Base-by-base conservation (phyloP, 2,113 vertebrate species). In the Nesoenas mayeri region DNA sequence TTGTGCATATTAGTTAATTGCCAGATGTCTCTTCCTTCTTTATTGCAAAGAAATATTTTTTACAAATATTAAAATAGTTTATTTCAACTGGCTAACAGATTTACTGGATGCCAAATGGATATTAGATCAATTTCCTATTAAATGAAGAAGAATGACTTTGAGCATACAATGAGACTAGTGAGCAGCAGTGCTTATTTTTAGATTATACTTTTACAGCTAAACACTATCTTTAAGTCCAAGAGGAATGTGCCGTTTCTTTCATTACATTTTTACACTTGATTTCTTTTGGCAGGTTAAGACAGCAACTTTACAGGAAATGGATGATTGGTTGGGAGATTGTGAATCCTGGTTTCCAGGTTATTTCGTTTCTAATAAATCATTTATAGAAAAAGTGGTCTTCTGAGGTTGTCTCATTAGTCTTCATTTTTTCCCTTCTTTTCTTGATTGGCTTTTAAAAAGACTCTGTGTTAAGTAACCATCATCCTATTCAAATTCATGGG, bases 201-300 rank as follows among this genome's bases (percentile, higher is more conserved):
- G 75, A 95, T 79, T 95, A 73, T 86, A 80, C 89, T 88, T 96
- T 95, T 95, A 93, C 92, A 94, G 61, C 66, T 94, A 91, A 97
- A 69, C 47, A 80, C 84, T 95, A 29, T 44, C 80, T 91, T 79
- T 92, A 95, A 95, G 86, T 90, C 94, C 71, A 90, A 66, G 91
- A 79, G 75, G 65, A 94, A 97, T 88, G 72, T 83, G 93, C 89
- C 71, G 70, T 69, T 97, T 75, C 81, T 88, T 95, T 96, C 95
- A 94, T 94, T 95, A 97, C 54, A 89, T 89, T 96, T 97, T 91
- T 95, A 77, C 95, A 92, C 70, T 96, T 97, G 78, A 97, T 97
- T 95, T 95, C 93, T 87, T 88, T 47, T 96, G 94, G 85, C 93
- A 96, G 90, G 96, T 95, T 95, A 94, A 88, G 91, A 88, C 94